Conservation (phyloP, 2,888 invertebrate genomes). For the Limnephilus lunatus region DNA sequence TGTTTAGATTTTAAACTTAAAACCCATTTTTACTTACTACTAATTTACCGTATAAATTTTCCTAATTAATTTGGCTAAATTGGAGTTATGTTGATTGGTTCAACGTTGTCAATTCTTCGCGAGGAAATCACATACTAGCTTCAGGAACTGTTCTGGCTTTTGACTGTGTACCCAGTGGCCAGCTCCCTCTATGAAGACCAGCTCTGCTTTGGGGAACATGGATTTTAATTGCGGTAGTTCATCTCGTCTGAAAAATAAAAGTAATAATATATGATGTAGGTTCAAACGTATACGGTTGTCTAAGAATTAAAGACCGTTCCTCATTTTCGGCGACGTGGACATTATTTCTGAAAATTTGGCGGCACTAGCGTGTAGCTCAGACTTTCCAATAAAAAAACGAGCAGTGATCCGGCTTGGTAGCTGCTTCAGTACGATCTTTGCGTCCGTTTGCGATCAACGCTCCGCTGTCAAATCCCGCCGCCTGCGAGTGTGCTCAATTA, state of each 20-base stretch:
- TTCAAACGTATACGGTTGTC: constrained; percentile 81
- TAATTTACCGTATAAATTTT: neutral
- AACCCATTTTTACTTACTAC: neutral
- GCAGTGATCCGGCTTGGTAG: too few species aligned
- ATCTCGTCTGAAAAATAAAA: constrained; percentile 69
- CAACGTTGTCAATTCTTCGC: neutral
- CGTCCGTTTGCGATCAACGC: too few species aligned
- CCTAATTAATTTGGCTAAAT: neutral
- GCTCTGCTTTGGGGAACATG: constrained; percentile 84
- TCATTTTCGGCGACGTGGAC: too few species aligned
- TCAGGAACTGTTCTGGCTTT: constrained; percentile 88
- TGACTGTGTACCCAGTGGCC: constrained; percentile 97
- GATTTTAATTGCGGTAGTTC: constrained; percentile 82
- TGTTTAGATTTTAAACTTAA: neutral
- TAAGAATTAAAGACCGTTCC: too few species aligned
- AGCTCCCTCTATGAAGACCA: constrained; percentile 86
- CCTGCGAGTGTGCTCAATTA: too few species aligned
- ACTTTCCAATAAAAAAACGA: too few species aligned
- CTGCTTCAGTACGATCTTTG: too few species aligned
- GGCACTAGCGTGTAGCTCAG: too few species aligned
- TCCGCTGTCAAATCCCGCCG: too few species aligned
- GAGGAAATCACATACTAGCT: constrained; percentile 78
- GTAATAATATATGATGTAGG: constrained; percentile 51
- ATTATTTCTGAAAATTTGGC: too few species aligned
- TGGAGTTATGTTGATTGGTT: neutral